phyloP scores from a whole-genome alignment of 1,140 invertebrate species.

The Neuroterus valhalla region DNA sequence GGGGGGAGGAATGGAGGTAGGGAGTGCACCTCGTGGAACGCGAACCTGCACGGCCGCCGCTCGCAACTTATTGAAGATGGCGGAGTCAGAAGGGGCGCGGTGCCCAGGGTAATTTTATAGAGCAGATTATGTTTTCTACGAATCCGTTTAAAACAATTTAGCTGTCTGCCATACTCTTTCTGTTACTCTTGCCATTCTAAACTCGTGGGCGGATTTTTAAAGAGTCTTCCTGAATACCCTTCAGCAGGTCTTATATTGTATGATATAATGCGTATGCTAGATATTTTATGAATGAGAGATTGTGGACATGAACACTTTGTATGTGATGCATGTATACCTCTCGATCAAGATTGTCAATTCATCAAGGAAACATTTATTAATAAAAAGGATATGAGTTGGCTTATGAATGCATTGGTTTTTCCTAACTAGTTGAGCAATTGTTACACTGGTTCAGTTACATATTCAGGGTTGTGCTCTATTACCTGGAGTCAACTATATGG shows the following conservation, averaged over 20 bases:
- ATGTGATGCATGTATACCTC: too few species aligned
- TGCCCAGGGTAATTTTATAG: constrained; percentile 63
- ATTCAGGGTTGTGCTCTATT: neutral
- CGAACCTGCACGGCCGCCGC: constrained; percentile 5
- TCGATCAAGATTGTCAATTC: too few species aligned
- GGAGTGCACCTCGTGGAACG: constrained; percentile 21
- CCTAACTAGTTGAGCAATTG: neutral
- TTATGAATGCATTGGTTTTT: neutral
- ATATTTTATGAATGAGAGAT: too few species aligned
- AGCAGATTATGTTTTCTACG: constrained; percentile 64
- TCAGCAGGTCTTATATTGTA: too few species aligned
- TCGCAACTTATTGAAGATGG: constrained; percentile 34
- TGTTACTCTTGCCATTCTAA: constrained; percentile 52
- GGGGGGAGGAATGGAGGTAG: neutral
- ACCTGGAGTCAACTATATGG: constrained; percentile 26
- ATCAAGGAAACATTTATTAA: too few species aligned
- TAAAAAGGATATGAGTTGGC: neutral
- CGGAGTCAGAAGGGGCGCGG: constrained; percentile 34
- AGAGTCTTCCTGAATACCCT: neutral
- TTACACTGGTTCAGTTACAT: neutral
- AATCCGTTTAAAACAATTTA: constrained; percentile 66
- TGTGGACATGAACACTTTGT: too few species aligned
- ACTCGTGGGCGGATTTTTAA: constrained; percentile 36
- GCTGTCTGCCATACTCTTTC: constrained; percentile 53
- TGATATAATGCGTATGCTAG: too few species aligned